Evolutionary conservation across 2,888 invertebrate genomes (phyloP).

Genomic region (Netelia fuscicornis): DNA sequence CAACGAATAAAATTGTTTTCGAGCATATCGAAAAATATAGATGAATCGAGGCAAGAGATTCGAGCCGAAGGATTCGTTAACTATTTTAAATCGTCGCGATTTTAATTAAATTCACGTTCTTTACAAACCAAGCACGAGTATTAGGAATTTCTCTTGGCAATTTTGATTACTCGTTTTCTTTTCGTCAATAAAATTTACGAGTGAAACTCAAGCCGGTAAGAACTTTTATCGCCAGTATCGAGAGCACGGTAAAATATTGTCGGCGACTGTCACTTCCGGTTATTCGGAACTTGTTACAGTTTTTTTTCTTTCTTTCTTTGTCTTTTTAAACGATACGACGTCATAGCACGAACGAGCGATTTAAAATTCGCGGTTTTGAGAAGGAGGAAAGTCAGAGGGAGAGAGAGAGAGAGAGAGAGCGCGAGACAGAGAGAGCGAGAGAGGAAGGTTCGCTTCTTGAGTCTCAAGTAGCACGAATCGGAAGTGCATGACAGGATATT

Average conservation of each 20-base stretch:
- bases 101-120: background rate
- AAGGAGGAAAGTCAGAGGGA: conserved; percentile 26
- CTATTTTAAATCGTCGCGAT: background rate
- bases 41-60: background rate
- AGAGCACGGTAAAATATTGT: conserved; percentile 2
- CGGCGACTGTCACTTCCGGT: conserved; percentile 22
- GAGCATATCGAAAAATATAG: background rate
- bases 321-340: conserved; percentile 14
- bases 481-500: conserved; percentile 68
- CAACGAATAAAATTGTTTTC: background rate
- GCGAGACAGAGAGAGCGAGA: conserved; percentile 12
- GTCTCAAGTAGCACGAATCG: conserved; percentile 64
- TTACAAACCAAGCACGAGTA: background rate
- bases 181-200: conserved; percentile 15
- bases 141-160: background rate
- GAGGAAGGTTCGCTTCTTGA: conserved; percentile 45
- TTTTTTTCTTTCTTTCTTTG: conserved; percentile 14
- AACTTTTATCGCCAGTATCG: background rate
- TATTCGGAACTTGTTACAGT: conserved; percentile 11
- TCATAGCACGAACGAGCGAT: conserved; percentile 26
- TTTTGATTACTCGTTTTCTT: background rate
- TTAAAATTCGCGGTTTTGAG: conserved; percentile 39
- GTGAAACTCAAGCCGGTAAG: conserved; percentile 22
- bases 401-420: background rate
- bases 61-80: background rate